phyloP scores from a whole-genome alignment of 2,888 invertebrate species.

The Tuta absoluta region DNA sequence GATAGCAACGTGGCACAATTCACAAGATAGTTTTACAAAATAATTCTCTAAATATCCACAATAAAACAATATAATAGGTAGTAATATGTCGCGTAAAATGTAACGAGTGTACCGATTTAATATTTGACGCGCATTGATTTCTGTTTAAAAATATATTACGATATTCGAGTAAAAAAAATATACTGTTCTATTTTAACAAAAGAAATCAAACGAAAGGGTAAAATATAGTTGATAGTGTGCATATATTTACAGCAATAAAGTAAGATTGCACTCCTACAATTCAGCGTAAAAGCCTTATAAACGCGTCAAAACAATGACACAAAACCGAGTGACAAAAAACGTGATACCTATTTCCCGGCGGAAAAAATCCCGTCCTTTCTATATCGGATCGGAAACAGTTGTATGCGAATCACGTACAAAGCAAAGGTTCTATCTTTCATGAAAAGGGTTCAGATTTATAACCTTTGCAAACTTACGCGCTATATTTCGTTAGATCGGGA shows the following conservation, averaged over 20 bases:
- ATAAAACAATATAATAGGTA: too few relatives aligned
- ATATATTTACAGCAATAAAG: not conserved
- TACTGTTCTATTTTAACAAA: too few relatives aligned
- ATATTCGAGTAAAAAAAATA: too few relatives aligned
- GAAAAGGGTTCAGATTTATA: constrained; percentile 46
- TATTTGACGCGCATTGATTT: too few relatives aligned
- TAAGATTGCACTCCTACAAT: not conserved
- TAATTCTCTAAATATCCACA: too few relatives aligned
- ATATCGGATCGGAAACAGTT: constrained; percentile 33
- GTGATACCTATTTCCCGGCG: constrained; percentile 4
- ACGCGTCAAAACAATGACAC: not conserved
- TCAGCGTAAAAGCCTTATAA: not conserved
- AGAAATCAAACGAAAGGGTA: too few relatives aligned
- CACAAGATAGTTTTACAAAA: too few relatives aligned
- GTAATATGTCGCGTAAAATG: too few relatives aligned
- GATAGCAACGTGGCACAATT: too few relatives aligned
- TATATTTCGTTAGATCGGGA: constrained; percentile 35
- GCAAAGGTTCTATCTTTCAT: constrained; percentile 41
- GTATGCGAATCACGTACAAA: constrained; percentile 39
- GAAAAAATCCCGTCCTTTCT: constrained; percentile 31
- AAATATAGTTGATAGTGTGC: too few relatives aligned
- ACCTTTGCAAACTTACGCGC: constrained; percentile 38
- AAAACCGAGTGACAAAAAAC: constrained; percentile 22
- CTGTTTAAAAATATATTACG: too few relatives aligned
- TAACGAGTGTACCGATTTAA: too few relatives aligned